Evolutionary conservation across 2,888 invertebrate species (phyloP), one percentile per base, ranked within the genome.

Genomic region (Silvanus unidentatus): DNA sequence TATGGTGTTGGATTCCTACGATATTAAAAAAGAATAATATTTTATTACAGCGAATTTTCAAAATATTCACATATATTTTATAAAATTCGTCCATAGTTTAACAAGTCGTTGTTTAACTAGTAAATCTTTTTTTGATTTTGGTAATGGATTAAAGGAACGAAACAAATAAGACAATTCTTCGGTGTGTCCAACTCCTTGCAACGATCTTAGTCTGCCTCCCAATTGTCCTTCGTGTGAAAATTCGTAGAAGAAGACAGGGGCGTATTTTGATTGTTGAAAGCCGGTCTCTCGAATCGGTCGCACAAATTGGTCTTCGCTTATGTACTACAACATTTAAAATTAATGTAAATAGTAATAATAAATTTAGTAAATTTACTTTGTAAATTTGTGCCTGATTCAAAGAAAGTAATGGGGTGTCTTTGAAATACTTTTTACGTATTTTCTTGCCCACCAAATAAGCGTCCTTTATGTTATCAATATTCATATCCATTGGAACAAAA

Each of bases 251-350:
- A 58, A 63, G 1, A 58, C 57, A 16, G 53, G 50, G 5, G 49
- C 50, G 34, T 57, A 52, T 44, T 75, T 73, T 55, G 75, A 73
- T 28, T 73, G 63, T 2, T 71, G 60, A 50, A 76, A 74, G 44
- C 74, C 71, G 27, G 57, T 51, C 34, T 66, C 54, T 39, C 58
- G 47, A 4, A 59, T 66, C 1, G 73, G 65, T 55, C 77, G 75
- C 47, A 75, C 70, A 32, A 59, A 54, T 13, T 68, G 49, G 1
- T 73, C 57, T 52, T 77, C 77, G n/a, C 66, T 68, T 1, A 73
- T 51, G 52, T 72, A 37, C 37, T 37, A 37, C 10, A 37, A 37
- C 3, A 15, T 6, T 37, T 13, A 12, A n/a, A 16, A 15, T 37
- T 37, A 9, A 32, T 32, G 12, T 37, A 37, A 3, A 37, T 5